Evolutionary conservation across 2,113 vertebrate species (phyloP), one percentile per base, ranked within the genome.

Genomic region (Ceyx margarethae): DNA sequence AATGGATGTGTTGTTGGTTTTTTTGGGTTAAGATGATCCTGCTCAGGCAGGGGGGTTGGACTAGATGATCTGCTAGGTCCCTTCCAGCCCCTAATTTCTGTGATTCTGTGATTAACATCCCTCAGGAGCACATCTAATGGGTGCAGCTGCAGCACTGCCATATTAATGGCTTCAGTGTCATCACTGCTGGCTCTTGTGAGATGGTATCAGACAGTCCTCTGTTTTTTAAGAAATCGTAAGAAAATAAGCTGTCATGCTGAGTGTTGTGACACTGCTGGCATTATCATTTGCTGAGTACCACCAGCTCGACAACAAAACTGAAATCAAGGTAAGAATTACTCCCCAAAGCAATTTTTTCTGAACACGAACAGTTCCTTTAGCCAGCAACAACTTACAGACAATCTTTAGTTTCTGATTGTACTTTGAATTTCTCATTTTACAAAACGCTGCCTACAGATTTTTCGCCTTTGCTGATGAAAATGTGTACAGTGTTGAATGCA

Each of bases 201-300:
- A 67, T 61, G 25, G 23, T 48, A 56, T 87, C 73, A 54, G 79
- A 74, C 48, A 73, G 54, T 22, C 56, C 37, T 83, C 51, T 71
- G 42, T 54, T 28, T 58, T 45, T 82, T 86, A 80, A 66, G 74
- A 81, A 83, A 33, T 29, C 53, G 72, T n/a, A 69, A 81, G 87
- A 81, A 91, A 91, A 87, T 56, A 79, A 92, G 75, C 51, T 86
- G 75, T 91, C 73, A 71, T 78, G 37, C 33, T 84, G 29, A 85
- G 51, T 46, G 35, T 29, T 94, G 62, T 81, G 92, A 93, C 66
- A 58, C 54, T 90, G 53, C 48, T 33, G 35, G 43, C n/a, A 64
- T 68, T 78, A 91, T 43, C 60, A 35, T 7, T 17, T 62, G 9
- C 50, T 35, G 51, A 54, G 77, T 85, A 35, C 21, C 25, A 31